phyloP scores from a whole-genome alignment of 2,113 vertebrate genomes.

The Pan paniscus region DNA sequence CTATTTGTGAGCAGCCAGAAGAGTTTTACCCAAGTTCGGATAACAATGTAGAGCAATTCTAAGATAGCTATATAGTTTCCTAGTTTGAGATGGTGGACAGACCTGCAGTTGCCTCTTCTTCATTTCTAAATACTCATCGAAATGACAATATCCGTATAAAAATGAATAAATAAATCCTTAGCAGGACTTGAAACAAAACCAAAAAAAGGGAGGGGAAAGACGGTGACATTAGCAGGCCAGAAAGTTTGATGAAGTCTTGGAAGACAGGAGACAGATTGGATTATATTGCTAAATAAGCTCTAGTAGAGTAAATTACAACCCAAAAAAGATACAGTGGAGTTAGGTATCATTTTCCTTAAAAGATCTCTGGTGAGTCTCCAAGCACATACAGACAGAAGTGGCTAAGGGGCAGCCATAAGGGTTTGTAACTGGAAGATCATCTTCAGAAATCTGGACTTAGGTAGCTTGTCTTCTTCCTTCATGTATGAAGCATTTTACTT shows the following conservation, averaged over 20 bases:
- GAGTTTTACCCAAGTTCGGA: conserved; percentile 3
- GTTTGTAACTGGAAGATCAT: background rate
- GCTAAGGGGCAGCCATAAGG: background rate
- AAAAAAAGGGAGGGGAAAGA: background rate
- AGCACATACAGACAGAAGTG: background rate
- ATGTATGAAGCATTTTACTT: background rate
- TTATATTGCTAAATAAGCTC: background rate
- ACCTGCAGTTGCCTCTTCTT: background rate
- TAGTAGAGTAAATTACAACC: background rate
- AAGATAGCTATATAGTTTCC: background rate
- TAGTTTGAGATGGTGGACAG: background rate
- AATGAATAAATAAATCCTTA: conserved; percentile 14
- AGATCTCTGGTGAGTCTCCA: background rate
- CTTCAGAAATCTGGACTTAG: background rate
- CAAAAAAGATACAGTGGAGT: background rate
- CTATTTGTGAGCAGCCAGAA: conserved; percentile 44
- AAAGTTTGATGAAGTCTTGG: background rate
- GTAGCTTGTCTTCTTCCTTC: background rate
- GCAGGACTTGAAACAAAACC: background rate
- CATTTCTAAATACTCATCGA: background rate
- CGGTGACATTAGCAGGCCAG: background rate
- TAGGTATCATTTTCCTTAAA: background rate
- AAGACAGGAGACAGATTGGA: background rate
- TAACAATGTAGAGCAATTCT: background rate
- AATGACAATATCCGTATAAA: conserved; percentile 1